Evolutionary conservation across 2,797 vertebrate genomes (phyloP).

Genomic region (Parambassis ranga): DNA sequence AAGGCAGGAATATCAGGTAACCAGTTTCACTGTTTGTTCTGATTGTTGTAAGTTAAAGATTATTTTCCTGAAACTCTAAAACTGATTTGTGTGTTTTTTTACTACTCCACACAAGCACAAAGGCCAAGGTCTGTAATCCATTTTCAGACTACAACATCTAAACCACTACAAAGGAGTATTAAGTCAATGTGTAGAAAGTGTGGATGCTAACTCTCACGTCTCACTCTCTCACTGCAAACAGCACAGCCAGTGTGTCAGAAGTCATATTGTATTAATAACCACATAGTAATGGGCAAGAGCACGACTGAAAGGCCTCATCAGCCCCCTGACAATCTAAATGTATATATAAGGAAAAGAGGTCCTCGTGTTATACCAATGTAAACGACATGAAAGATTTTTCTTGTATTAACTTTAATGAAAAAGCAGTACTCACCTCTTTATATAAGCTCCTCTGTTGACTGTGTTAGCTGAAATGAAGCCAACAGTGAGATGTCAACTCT

Average conservation of each 20-base stretch:
- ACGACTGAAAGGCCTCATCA: slow-evolving; percentile 18
- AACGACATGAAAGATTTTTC: background rate
- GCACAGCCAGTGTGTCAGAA: background rate
- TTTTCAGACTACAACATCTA: background rate
- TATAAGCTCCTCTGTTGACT: slow-evolving; percentile 51
- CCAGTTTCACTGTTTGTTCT: background rate
- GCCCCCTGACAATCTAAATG: too few species aligned
- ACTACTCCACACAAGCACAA: too few species aligned
- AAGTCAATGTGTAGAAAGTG: background rate
- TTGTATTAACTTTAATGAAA: background rate
- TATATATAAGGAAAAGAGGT: background rate
- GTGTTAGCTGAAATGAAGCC: slow-evolving; percentile 51
- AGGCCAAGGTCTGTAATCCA: too few species aligned
- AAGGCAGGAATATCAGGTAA: too few species aligned
- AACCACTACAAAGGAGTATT: background rate
- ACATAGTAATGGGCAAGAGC: background rate
- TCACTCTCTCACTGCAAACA: background rate
- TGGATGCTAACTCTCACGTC: background rate
- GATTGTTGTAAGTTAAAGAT: background rate
- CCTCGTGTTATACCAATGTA: background rate
- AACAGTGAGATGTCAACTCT: slow-evolving; percentile 57
- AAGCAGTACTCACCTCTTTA: slow-evolving; percentile 62
- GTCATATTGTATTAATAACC: background rate
- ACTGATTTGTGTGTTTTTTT: too few species aligned
- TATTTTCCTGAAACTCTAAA: background rate